Evolutionary conservation across 2,888 invertebrate genomes (phyloP), one percentile per base, ranked within the genome.

Genomic region (Dorcus hopei): DNA sequence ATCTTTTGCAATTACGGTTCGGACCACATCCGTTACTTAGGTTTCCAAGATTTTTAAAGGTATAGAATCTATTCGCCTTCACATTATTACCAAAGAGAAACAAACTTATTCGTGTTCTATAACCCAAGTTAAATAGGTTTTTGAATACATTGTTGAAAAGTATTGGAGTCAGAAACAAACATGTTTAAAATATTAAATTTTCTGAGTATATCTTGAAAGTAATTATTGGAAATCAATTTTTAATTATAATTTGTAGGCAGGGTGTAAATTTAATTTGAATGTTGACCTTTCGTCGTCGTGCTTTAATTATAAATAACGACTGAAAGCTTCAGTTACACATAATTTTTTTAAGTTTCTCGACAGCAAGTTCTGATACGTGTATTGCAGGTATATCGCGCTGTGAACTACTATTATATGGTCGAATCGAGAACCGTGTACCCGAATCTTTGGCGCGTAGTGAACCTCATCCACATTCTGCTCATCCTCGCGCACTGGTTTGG

Each of bases 401-500:
- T 95, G 72, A 89, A 90, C 80, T 93, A 94, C 79, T 96, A 97
- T 81, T 95, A 95, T 80, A 95, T 96, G 83, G 94, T 96, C 71
- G 97, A 97, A 80, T 95, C 96, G 52, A 82, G 96, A 70, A 96
- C 96, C 4, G 91, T 96, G 59, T 97, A 95, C 81, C 97, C 97
- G 23, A 97, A 97, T 82, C 85, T 97, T 77, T 95, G 96, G 93
- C 85, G 97, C 11, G 97, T 97, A 65, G 87, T 95, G 73, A 97
- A 96, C 81, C 84, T 97, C 63, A 93, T 96, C 68, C 97, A 97
- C 78, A 95, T 97, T 72, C 85, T 97, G 65, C 87, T 97, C 70
- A 92, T 97, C 73, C 83, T 96, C 71, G 95, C 96, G 52, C 97
- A 97, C 77, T 97, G 97, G 97, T 97, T 97, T 77, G 97, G 97